Base-by-base conservation (phyloP, 2,888 invertebrate species). In the Encarsia formosa region DNA sequence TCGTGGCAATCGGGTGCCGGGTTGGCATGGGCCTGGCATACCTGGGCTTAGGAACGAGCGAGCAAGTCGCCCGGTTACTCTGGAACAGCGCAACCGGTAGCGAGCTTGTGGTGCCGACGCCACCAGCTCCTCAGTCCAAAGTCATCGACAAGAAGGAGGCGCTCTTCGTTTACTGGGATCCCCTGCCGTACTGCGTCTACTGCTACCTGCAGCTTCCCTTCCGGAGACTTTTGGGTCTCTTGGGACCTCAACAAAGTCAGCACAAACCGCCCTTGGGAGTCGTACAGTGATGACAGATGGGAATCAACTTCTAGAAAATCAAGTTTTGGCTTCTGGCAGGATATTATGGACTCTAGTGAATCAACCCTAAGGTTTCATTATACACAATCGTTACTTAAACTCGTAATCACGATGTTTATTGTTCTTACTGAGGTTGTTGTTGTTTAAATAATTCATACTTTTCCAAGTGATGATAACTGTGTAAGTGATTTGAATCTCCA, bases 161-260 rank as follows among this genome's bases (percentile, higher is more conserved):
- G 0, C 75, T 91, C 1, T 91, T 91, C 66, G 81, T 85, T 5
- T 86, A 85, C 65, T 90, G 90, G 90, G 91, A 91, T 68, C 91
- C 91, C 5, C 69, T 91, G 63, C 91, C 91, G 0, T 91, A 90
- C 68, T 89, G 88, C 67, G 89, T 88, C 3, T 90, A 88, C 69
- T 90, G 90, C 74, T 88, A 88, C 68, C 82, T 91, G 63, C 86
- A 89, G 65, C 71, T 85, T 62, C 88, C 89, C 0, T 78, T 85
- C 59, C 78, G 78, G 60, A 64, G 67, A 1, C 5, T 49, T 5
- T 32, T 16, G 6, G 47, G 54, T 1, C 57, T 70, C 11, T 67
- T 71, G 1, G 67, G 65, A 1, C 63, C 59, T 18, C 65, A 71
- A 31, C 65, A 67, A 29, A 63, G 65, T 5, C 67, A 67, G 41